A percentile compares a stretch with the other conserved stretches of the same genome.
Conservation (phyloP, 2,113 vertebrate species). For the Ptyas mucosa region DNA sequence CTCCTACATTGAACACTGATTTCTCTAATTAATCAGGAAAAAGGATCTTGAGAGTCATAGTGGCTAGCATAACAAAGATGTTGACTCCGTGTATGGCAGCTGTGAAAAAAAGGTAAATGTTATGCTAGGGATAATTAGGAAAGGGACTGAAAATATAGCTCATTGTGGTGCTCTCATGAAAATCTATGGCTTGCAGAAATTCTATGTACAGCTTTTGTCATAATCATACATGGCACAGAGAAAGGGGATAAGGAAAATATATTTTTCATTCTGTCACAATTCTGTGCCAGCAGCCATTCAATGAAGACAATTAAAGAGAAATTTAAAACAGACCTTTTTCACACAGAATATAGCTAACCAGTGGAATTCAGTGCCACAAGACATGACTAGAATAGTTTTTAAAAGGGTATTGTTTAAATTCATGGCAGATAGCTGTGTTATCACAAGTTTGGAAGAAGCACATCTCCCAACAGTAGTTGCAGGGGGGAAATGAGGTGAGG, state of each 20-base stretch:
- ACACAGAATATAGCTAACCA: not conserved
- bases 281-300: not conserved
- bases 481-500: not conserved
- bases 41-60: not conserved
- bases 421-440: not conserved
- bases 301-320: not conserved
- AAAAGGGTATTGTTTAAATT: not conserved
- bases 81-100: not conserved
- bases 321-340: not conserved
- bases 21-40: not conserved
- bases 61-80: not conserved
- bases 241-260: not conserved
- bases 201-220: not conserved
- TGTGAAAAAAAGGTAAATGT: not conserved
- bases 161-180: not conserved
- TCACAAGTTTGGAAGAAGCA: not conserved
- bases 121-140: not conserved
- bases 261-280: not conserved
- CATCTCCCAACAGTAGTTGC: not conserved
- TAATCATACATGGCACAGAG: not conserved
- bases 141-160: not conserved
- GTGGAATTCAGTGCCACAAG: not conserved
- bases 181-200: not conserved
- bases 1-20: not conserved
- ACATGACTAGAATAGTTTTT: not conserved